Percentiles rank a stretch among this genome's conserved stretches.
These are phyloP conservation scores for Drosophila tropicalis DNA, from an alignment of 1,140 invertebrate species.

Conservation along the genomic window DNA sequence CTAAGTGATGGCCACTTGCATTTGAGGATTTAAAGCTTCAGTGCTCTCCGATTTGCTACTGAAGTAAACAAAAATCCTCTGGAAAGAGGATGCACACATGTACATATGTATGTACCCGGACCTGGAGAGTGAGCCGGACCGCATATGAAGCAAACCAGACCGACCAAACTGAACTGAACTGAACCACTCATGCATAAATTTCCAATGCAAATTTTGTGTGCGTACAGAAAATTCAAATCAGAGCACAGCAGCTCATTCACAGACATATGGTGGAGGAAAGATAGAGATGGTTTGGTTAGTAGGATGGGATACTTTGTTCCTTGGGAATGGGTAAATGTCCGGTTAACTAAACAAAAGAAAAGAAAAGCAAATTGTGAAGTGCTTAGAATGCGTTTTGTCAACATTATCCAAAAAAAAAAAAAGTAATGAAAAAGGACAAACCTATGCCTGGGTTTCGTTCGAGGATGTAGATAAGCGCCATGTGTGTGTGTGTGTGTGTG, in stretches of 20 bases:
- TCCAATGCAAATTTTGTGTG: conserved; percentile 63
- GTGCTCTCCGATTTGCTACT: conserved; percentile 4
- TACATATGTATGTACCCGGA: not conserved
- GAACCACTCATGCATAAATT: conserved; percentile 34
- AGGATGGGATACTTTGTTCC: not conserved
- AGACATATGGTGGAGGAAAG: conserved; percentile 21
- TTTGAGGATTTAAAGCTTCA: conserved; percentile 11
- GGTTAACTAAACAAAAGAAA: conserved; percentile 68
- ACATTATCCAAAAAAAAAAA: conserved; percentile 64
- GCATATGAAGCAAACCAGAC: conserved; percentile 33
- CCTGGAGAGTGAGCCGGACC: conserved; percentile 13
- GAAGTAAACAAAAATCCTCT: conserved; percentile 6
- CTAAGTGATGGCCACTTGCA: conserved; percentile 17
- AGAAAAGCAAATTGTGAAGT: conserved; percentile 58
- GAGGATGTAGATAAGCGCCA: conserved; percentile 32
- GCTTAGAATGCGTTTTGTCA: conserved; percentile 81
- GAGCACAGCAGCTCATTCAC: conserved; percentile 27
- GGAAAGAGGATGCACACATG: not conserved
- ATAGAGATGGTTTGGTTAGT: not conserved
- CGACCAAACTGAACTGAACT: conserved; percentile 30
- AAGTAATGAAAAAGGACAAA: conserved; percentile 5
- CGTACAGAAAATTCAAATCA: conserved; percentile 57
- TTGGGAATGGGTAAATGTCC: conserved; percentile 24
- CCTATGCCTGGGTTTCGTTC: not conserved
- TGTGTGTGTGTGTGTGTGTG: conserved; percentile 24